Evolutionary conservation across 1,140 invertebrate species (phyloP), one percentile per base, ranked within the genome.

Genomic region (Propsilocerus akamusi): DNA sequence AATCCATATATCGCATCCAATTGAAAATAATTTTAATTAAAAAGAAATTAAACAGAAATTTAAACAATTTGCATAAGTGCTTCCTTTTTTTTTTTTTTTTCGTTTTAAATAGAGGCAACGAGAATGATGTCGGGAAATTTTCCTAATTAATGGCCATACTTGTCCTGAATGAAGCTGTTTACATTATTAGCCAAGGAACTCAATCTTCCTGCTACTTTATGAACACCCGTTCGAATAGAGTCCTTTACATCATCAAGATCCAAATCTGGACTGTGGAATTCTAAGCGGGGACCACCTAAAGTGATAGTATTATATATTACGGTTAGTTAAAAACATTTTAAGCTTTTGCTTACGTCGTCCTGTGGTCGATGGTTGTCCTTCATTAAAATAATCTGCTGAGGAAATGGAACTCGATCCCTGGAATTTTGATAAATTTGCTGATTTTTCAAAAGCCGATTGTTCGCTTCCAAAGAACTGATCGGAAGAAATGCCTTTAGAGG

Each of bases 401-500:
- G 92, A 97, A 66, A 99, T 98, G 63, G 86, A 85, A 49, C 76
- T 85, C 55, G 85, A 93, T 49, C 86, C 92, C 68, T 91, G 85
- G 66, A 95, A 96, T 47, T 77, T 75, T 51, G 57, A 65, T 55
- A 64, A 53, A 55, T 59, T 61, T 24, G 57, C 51, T 25, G 55
- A 58, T 4, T 57, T 41, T 48, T 64, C 62, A 20, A 53, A 47
- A 8, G 59, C 37, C 2, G 65, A 66, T 17, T 71, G 65, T 54
- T 75, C 74, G 53, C 86, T 83, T 4, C 80, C 81, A 64, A 96
- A 96, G 69, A 81, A 97, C 70, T 97, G 92, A 62, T 95, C 90
- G 0, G 95, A 98, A 51, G 92, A 97, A 57, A 99, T 99, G 3
- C 91, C 83, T 70, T 98, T 99, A 5, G 95, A 93, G 59, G 83